Evolutionary conservation across 2,797 vertebrate species (phyloP), one percentile per base, ranked within the genome.

Genomic region (Sebastolobus altivelis): DNA sequence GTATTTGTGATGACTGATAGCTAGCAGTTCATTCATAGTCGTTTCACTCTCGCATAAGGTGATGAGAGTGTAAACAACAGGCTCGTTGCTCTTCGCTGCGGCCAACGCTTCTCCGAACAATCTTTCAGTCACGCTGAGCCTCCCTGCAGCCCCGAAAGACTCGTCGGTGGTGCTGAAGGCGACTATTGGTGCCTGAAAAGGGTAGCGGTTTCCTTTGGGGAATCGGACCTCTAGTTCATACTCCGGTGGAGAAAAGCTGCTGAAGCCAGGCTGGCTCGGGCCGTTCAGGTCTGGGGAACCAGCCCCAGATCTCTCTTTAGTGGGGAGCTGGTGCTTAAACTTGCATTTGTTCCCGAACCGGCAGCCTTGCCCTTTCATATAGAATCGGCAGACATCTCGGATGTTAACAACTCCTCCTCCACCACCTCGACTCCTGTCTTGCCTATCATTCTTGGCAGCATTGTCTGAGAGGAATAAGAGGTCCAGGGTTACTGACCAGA

Each of bases 221-320:
- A 99, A 99, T 52, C 99, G 97, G 56, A 99, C 80, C 92, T 99
- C 97, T 13, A 99, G 96, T 92, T 99, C 97, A 81, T 99, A 98
- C 56, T 96, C 67, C 0, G 95, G 96, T 63, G 94, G 92, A 16
- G 94, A 88, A 65, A 91, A 90, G 60, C 92, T 95, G 81, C 90
- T 96, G 79, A 95, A 71, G 66, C 95, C 96, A 16, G 98, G 96
- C 83, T 96, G 97, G 86, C 96, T 95, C 1, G 89, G 94, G 12
- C 80, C 85, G 0, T 4, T 65, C 0, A 25, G 52, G 27, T 93
- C 89, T 29, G 72, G 83, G 83, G 86, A 84, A 18, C 69, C 75
- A 20, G 63, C 65, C 46, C 22, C 49, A 18, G 38, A 92, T 86
- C 54, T 94, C 73, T 40, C 86, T 89, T 82, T 88, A 77, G 89